phyloP scores from a whole-genome alignment of 2,113 vertebrate genomes.

The Rhea americana region DNA sequence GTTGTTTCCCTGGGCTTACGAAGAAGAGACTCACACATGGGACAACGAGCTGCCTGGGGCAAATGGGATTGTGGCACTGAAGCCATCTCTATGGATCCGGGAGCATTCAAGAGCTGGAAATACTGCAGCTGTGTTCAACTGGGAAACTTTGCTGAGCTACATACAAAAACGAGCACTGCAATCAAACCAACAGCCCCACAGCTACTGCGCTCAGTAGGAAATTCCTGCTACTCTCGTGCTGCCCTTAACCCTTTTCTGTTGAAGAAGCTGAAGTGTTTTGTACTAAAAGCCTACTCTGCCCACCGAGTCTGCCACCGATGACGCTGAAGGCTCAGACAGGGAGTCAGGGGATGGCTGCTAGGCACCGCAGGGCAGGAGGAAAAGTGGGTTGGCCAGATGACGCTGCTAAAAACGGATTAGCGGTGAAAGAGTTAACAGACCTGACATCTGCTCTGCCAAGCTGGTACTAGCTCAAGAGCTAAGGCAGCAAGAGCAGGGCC shows the following conservation, averaged over 20 bases:
- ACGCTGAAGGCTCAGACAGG: neutral
- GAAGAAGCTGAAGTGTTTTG: neutral
- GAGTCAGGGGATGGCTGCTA: neutral
- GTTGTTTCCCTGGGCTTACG: neutral
- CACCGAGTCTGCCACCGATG: neutral
- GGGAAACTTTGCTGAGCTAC: neutral
- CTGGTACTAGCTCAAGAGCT: neutral
- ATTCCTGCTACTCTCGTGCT: neutral
- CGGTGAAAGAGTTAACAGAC: neutral
- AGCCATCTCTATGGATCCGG: neutral
- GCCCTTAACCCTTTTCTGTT: neutral
- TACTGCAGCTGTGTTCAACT: neutral
- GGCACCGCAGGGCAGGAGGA: accelerated
- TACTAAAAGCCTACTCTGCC: neutral
- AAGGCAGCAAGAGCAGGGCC: accelerated
- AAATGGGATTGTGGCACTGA: neutral
- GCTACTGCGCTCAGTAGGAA: neutral
- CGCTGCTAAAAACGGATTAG: neutral
- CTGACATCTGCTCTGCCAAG: neutral
- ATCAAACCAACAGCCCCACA: neutral
- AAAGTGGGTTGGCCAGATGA: neutral
- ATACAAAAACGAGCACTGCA: accelerated
- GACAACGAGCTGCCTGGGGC: neutral
- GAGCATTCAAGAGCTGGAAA: neutral
- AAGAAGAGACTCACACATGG: neutral